Base-by-base conservation (phyloP, 1,140 invertebrate species). In the Nephila pilipes region DNA sequence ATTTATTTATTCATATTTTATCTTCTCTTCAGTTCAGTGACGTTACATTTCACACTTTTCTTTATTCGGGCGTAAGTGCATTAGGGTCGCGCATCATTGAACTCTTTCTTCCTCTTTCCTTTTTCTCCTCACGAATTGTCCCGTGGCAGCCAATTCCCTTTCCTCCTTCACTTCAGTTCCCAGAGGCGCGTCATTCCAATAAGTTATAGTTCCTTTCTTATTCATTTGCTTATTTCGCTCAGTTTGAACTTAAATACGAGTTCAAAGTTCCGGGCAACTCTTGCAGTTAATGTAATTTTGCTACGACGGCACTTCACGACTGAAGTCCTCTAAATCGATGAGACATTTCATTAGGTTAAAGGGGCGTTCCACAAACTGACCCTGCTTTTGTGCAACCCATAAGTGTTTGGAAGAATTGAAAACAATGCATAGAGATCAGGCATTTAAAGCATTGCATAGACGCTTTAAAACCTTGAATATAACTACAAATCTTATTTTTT, bases 141-240 rank as follows among this genome's bases (percentile, higher is more conserved):
- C 58, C 16, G 36, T 38, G 85, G 85, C 58, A 87, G 85, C n/a
- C 69, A 75, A 83, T 36, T 63, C 85, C 57, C 58, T 85, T 54
- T 83, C 81, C n/a, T 80, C 38, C n/a, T 79, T 89, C 87, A 79
- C 87, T 57, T 79, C 87, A 79, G 65, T 54, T 89, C 88, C 89
- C 79, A 91, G 38, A 46, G 57, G 32, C 80, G 32, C 90, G 80
- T 36, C 81, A 46, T 85, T 92, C 90, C 90, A 85, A 85, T 92
- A 92, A 85, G 90, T 92, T 92, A 92, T 85, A 92, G 80, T 69
- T 60, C 55, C 36, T 85, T 92, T 85, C 60, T 92, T 85, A 85
- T 92, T 85, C 90, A 92, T 92, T 92, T 92, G 81, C 90, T 92
- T 92, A 92, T 92, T 85, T 85, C 90, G 80, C 90, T 92, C 80